Percentiles rank a stretch among this genome's conserved stretches.
These are phyloP conservation scores for Athene cunicularia DNA, from an alignment of 2,113 vertebrate species.

Conservation along the genomic window DNA sequence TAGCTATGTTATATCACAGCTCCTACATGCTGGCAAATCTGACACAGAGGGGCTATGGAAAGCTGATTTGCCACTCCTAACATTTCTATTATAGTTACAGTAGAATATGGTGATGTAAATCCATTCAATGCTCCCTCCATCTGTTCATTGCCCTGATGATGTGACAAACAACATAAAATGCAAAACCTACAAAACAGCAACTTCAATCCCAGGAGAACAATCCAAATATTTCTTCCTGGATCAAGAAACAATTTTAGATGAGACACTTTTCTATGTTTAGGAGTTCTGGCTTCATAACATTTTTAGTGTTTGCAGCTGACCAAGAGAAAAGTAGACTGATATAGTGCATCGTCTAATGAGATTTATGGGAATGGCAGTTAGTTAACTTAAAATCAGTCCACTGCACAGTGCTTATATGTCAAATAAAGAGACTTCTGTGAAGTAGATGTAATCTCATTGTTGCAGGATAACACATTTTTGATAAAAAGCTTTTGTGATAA, in stretches of 20 bases:
- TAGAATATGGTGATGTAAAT: not conserved
- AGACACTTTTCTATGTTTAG: not conserved
- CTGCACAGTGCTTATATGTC: not conserved
- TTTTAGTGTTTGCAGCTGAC: not conserved
- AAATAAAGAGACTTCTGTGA: not conserved
- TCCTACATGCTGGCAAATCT: not conserved
- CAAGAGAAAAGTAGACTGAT: not conserved
- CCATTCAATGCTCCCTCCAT: not conserved
- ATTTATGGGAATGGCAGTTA: not conserved
- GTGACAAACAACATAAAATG: not conserved
- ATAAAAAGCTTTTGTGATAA: constrained; percentile 16
- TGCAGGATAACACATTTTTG: not conserved
- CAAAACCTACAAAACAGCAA: not conserved
- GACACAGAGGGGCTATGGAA: not conserved
- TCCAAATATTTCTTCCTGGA: not conserved
- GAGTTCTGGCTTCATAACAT: not conserved
- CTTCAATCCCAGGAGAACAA: not conserved
- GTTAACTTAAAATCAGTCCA: not conserved
- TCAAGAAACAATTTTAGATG: not conserved
- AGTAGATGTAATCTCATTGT: not conserved
- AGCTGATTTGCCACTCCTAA: not conserved
- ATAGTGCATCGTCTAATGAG: not conserved
- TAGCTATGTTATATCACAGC: not conserved
- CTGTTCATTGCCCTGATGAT: not conserved
- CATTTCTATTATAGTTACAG: not conserved